Evolutionary conservation across 2,113 vertebrate genomes (phyloP), one percentile per base, ranked within the genome.

Genomic region (Chelonoidis abingdonii): DNA sequence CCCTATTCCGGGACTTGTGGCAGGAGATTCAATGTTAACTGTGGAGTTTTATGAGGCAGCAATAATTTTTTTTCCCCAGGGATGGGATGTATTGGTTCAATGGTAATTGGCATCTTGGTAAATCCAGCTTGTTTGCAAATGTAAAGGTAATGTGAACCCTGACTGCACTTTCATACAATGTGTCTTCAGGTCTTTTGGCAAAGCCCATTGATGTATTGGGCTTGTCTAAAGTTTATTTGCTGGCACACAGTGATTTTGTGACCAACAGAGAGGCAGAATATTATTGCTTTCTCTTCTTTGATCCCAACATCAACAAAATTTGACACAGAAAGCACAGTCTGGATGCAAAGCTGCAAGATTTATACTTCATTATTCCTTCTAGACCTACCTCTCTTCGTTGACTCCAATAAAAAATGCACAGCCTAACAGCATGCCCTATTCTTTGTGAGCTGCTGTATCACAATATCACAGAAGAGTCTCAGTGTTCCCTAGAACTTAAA

Each of bases 51-150:
- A 95, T 62, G 94, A 96, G 47, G 76, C 87, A 81, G 69, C 94
- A 57, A 82, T 83, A 96, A 92, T 95, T 95, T 92, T 91, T 62
- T 96, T 97, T 86, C 94, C 81, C 94, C 81, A 83, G 82, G 84
- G 83, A 29, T 80, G 90, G 5, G 25, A 69, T 87, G 85, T 96
- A 93, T 90, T 93, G 89, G 93, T 81, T 80, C 90, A 95, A 54
- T 87, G 94, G 78, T 95, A 96, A 95, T 65, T 94, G 97, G 83
- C 93, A 97, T 92, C 49, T 54, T 95, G 86, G 53, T 75, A 97
- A 98, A 95, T 50, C 89, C 53, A 87, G 19, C 83, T 94, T 94
- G 24, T 93, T 97, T 95, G 89, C 76, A 85, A 94, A 83, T 25
- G 10, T 96, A 96, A 97, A 94, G 97, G 83, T 96, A 87, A 89